These are phyloP conservation scores for Automeris io DNA, from an alignment of 2,888 invertebrate genomes.

Conservation along the genomic window DNA sequence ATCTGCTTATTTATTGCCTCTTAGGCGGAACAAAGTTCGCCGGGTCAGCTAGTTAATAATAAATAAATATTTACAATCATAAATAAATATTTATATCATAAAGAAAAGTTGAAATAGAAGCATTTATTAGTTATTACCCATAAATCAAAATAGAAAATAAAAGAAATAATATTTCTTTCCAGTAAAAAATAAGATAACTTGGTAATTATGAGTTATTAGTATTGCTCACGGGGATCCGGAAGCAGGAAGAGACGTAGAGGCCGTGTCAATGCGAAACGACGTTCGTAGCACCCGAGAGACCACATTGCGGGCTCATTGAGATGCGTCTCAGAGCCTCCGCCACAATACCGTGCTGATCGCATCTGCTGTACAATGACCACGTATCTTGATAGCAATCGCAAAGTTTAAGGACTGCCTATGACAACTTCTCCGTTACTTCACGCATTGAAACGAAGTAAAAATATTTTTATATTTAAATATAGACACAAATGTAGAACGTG, in stretches of 20 bases:
- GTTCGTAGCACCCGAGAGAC: constrained; percentile 27
- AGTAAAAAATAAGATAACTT: constrained; percentile 15
- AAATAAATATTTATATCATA: no score
- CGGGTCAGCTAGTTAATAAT: no score
- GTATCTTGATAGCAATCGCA: constrained; percentile 27
- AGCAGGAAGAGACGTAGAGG: constrained; percentile 60
- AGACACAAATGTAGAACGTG: no score
- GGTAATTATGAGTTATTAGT: constrained; percentile 45
- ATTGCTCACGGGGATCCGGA: constrained; percentile 56
- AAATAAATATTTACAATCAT: no score
- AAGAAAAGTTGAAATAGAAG: no score
- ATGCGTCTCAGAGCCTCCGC: constrained; percentile 33
- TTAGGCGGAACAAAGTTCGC: no score
- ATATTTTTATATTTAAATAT: no score
- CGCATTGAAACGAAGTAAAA: neutral
- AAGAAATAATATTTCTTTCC: neutral
- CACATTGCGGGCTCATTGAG: constrained; percentile 33
- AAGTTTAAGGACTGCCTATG: constrained; percentile 21
- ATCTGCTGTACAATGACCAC: constrained; percentile 25
- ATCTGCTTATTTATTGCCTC: no score
- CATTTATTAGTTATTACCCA: no score
- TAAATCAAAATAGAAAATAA: no score
- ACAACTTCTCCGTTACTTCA: neutral
- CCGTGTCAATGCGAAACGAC: constrained; percentile 36
- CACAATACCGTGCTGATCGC: constrained; percentile 20